Conservation (phyloP, 92 coral and sea anemone genomes). For the Phenganax subtilis region DNA sequence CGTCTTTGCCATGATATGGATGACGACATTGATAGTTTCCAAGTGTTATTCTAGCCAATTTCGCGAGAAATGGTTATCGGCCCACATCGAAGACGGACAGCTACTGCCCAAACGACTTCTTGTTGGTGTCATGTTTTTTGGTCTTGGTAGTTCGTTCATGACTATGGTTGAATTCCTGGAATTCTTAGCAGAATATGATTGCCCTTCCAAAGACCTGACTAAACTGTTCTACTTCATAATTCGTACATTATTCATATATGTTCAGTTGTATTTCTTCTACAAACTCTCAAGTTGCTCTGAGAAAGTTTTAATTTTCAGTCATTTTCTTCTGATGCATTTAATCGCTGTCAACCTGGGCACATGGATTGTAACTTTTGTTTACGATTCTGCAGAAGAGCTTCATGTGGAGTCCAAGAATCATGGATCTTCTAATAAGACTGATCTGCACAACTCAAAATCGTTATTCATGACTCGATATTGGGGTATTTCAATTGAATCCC, state of each 20-base stretch:
- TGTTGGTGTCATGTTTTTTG: constrained; percentile 37
- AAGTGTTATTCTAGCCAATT: background rate
- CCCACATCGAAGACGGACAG: background rate
- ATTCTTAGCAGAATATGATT: background rate
- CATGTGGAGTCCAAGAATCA: background rate
- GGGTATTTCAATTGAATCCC: background rate
- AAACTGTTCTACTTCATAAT: constrained; percentile 11
- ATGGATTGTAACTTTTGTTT: constrained; percentile 39
- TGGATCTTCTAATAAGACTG: background rate
- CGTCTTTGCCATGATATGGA: background rate
- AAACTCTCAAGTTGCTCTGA: constrained; percentile 9
- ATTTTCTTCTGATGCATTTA: constrained; percentile 29
- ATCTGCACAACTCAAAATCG: background rate
- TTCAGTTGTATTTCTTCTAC: constrained; percentile 36
- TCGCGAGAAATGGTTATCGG: background rate
- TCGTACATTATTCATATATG: constrained; percentile 28
- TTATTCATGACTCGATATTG: constrained; percentile 21
- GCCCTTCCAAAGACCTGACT: background rate
- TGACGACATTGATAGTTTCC: background rate
- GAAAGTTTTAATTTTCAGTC: constrained; percentile 14
- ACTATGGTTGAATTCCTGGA: constrained; percentile 24
- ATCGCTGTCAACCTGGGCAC: constrained; percentile 38
- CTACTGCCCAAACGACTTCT: constrained; percentile 18
- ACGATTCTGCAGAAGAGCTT: constrained; percentile 26
- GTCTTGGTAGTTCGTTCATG: constrained; percentile 25